phyloP scores from a whole-genome alignment of 1,140 invertebrate genomes.

The Rhopalosiphum maidis region DNA sequence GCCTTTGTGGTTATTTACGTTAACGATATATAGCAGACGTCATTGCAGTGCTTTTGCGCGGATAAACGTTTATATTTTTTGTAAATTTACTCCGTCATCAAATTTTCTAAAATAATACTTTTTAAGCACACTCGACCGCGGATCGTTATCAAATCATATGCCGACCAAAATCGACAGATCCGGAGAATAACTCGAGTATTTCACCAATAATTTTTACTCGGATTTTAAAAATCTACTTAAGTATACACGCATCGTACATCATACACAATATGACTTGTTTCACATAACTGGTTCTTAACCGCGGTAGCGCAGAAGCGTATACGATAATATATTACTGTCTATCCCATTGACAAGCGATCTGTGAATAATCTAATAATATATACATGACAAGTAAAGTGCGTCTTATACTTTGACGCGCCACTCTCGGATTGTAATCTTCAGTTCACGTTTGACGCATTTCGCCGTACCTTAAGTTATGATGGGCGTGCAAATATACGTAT shows the following conservation, averaged over 20 bases:
- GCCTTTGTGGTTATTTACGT: too few species aligned
- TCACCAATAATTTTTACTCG: background rate
- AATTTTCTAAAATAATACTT: background rate
- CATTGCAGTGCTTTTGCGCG: background rate
- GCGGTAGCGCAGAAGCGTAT: too few species aligned
- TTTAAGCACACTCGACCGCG: background rate
- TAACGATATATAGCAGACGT: too few species aligned
- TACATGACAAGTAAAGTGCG: background rate
- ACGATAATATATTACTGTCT: too few species aligned
- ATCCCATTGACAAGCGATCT: background rate
- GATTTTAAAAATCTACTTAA: too few species aligned
- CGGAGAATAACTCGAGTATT: background rate
- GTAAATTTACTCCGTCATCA: background rate
- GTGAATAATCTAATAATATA: background rate
- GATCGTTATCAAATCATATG: too few species aligned
- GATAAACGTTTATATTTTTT: background rate
- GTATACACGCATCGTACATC: too few species aligned
- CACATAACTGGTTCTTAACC: too few species aligned
- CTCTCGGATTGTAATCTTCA: background rate
- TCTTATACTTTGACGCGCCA: background rate
- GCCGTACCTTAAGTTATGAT: background rate
- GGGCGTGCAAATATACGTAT: background rate
- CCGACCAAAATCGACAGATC: background rate
- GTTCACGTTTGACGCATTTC: background rate
- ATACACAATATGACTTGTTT: background rate